Evolutionary conservation across 2,888 invertebrate species (phyloP).

Genomic region (Anoncus sp.): DNA sequence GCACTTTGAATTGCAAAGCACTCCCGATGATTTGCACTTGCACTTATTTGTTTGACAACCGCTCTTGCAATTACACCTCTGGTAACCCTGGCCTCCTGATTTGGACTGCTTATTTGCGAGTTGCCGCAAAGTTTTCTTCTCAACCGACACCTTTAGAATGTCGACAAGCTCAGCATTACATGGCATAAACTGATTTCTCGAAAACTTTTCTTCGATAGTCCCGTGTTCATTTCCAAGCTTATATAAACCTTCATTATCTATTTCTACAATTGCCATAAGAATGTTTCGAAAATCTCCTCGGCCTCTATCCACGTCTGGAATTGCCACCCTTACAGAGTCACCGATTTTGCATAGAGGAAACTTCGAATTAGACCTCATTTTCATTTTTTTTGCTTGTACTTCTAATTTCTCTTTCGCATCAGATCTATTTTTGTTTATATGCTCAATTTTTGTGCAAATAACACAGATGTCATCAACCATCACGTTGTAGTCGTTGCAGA

Average conservation of each 20-base stretch:
- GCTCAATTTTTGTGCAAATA: conserved; percentile 9
- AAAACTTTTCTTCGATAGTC: neutral
- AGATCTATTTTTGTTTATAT: too few relatives aligned
- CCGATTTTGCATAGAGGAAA: too few relatives aligned
- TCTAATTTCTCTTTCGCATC: too few relatives aligned
- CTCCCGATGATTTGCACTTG: neutral
- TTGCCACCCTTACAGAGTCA: too few relatives aligned
- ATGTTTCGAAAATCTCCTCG: neutral
- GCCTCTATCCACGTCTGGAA: neutral
- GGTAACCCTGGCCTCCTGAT: neutral
- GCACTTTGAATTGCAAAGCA: neutral
- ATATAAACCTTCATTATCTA: neutral
- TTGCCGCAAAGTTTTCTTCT: neutral
- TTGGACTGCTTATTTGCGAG: neutral
- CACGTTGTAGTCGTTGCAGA: too few relatives aligned
- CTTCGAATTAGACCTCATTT: too few relatives aligned
- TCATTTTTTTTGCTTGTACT: too few relatives aligned
- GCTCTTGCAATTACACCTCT: neutral
- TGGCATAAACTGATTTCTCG: too few relatives aligned
- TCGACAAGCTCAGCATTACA: too few relatives aligned
- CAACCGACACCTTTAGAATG: too few relatives aligned
- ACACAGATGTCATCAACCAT: too few relatives aligned
- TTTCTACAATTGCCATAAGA: neutral
- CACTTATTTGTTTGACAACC: neutral
- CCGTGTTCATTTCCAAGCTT: neutral